Percentiles rank a stretch among this genome's conserved stretches.
Evolutionary conservation across 2,888 invertebrate species (phyloP).

Genomic region (Orchestes rusci): DNA sequence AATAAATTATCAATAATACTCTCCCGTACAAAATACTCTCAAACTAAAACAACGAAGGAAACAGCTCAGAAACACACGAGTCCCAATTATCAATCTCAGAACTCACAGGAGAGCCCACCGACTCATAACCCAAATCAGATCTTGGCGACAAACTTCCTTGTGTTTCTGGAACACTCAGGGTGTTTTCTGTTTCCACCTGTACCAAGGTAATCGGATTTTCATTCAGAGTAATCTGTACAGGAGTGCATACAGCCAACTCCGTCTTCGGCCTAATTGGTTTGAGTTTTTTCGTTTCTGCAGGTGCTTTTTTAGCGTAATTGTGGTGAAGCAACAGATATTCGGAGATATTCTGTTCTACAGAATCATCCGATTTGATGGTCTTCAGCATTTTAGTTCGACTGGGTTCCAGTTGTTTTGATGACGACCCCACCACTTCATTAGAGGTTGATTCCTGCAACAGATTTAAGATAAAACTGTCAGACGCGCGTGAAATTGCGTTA

Average conservation of each 20-base stretch:
- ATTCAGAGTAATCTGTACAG: constrained; percentile 7
- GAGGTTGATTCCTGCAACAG: constrained; percentile 41
- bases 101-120: constrained; percentile 52
- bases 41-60: constrained; percentile 61
- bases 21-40: too few species aligned
- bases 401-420: constrained; percentile 83
- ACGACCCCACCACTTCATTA: constrained; percentile 76
- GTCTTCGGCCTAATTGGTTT: constrained; percentile 28
- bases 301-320: constrained; percentile 37
- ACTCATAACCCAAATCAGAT: constrained; percentile 63
- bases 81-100: constrained; percentile 53
- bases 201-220: constrained; percentile 43
- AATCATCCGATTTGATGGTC: constrained; percentile 31
- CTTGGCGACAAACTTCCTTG: constrained; percentile 29
- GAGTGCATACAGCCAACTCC: background rate
- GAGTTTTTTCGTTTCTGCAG: constrained; percentile 21
- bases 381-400: constrained; percentile 42
- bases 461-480: background rate
- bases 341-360: constrained; percentile 35
- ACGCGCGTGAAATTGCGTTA: background rate
- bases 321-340: constrained; percentile 40
- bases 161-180: constrained; percentile 30
- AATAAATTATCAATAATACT: too few species aligned
- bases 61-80: constrained; percentile 68
- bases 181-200: constrained; percentile 64